A percentile compares a stretch with the other conserved stretches of the same genome.
Evolutionary conservation across 2,888 invertebrate species (phyloP).

Genomic region (Rhagonycha fulva): DNA sequence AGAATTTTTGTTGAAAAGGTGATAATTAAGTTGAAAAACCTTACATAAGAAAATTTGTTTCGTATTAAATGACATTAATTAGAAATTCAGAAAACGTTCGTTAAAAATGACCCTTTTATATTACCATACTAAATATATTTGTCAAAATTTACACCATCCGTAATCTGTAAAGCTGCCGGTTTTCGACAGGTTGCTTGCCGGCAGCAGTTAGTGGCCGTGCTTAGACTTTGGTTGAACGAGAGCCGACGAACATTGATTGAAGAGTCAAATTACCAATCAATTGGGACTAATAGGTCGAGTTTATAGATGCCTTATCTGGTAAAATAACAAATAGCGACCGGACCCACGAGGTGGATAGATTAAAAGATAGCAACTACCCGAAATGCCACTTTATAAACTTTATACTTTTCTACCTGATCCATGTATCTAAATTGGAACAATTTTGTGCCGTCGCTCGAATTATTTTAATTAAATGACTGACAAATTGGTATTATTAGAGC

Average conservation of each 20-base stretch:
- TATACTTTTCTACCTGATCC: conserved; percentile 40
- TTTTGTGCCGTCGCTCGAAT: conserved; percentile 48
- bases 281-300: conserved; percentile 53
- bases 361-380: conserved; percentile 47
- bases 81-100: conserved; percentile 1
- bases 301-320: conserved; percentile 50
- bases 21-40: background rate
- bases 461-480: conserved; percentile 53
- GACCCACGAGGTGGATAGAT: conserved; percentile 42
- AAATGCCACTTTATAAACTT: conserved; percentile 50
- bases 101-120: conserved; percentile 9
- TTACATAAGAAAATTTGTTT: background rate
- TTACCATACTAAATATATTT: conserved; percentile 28
- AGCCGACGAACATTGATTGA: conserved; percentile 41
- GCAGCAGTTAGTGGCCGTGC: conserved; percentile 28
- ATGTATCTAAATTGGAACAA: conserved; percentile 48
- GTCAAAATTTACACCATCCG: conserved; percentile 28
- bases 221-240: conserved; percentile 21
- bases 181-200: conserved; percentile 25
- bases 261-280: conserved; percentile 52
- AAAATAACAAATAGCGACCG: conserved; percentile 54
- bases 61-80: background rate
- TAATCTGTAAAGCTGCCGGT: conserved; percentile 29
- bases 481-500: conserved; percentile 48
- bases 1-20: background rate